These are phyloP conservation scores for Geopemphigus sp. DNA, from an alignment of 1,140 invertebrate species.

Conservation along the genomic window DNA sequence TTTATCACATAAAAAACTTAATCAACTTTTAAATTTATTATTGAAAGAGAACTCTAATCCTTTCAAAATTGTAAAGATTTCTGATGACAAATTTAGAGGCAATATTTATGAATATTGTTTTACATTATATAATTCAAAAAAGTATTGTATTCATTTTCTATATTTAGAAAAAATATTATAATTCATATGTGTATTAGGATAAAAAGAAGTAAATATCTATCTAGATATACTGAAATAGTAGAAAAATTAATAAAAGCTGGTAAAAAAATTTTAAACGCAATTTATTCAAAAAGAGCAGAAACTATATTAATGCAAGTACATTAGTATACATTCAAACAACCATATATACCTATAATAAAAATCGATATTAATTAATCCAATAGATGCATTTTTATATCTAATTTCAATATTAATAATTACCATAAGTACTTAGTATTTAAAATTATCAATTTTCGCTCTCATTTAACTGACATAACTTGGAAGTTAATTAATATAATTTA, in stretches of 20 bases:
- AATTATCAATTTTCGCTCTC: no score
- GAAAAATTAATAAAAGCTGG: constrained; percentile 16
- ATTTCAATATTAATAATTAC: no score
- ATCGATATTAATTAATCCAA: neutral
- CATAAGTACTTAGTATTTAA: no score
- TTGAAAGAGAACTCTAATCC: constrained; percentile 4
- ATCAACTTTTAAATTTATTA: constrained; percentile 6
- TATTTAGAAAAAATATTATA: neutral
- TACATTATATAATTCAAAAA: neutral
- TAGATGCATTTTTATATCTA: neutral
- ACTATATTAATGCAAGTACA: neutral
- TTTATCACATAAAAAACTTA: constrained; percentile 5
- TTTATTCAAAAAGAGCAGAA: constrained; percentile 16
- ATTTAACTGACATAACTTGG: no score
- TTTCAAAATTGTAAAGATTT: neutral
- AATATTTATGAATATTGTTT: constrained; percentile 25
- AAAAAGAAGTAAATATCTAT: neutral
- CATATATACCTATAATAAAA: neutral
- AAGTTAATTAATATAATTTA: no score
- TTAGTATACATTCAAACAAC: neutral
- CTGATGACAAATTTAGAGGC: neutral
- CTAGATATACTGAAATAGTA: neutral
- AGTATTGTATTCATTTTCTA: neutral
- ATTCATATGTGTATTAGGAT: neutral
- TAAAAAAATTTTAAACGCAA: neutral